Percentiles rank a stretch among this genome's conserved stretches.
Conservation (phyloP, 2,797 vertebrate species). For the Myripristis jacobus region DNA sequence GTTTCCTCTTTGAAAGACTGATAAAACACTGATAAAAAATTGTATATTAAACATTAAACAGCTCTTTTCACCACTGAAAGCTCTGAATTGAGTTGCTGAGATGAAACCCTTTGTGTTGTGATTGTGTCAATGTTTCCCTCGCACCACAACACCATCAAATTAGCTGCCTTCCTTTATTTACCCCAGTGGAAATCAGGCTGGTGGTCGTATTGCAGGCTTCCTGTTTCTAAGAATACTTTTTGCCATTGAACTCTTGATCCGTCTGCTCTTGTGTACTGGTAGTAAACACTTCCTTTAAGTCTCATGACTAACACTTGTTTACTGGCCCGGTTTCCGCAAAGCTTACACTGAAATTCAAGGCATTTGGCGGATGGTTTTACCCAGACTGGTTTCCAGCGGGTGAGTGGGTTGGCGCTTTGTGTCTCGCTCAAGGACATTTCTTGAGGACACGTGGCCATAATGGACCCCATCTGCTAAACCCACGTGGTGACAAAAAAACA, state of each 20-base stretch:
- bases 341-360: slow-evolving; percentile 36
- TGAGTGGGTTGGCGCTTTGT: slow-evolving; percentile 9
- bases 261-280: slow-evolving; percentile 53
- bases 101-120: slow-evolving; percentile 8
- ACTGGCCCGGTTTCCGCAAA: slow-evolving; percentile 63
- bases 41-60: no score
- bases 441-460: slow-evolving; percentile 10
- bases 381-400: background rate
- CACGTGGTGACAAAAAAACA: background rate
- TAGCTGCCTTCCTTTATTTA: slow-evolving; percentile 49
- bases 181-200: slow-evolving; percentile 59
- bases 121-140: slow-evolving; percentile 27
- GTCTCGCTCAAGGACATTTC: slow-evolving; percentile 60
- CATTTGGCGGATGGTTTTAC: slow-evolving; percentile 42
- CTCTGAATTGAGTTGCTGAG: background rate
- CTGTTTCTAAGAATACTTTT: slow-evolving; percentile 81
- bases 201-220: slow-evolving; percentile 69
- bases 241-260: slow-evolving; percentile 70
- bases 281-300: slow-evolving; percentile 70
- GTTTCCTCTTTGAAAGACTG: slow-evolving; percentile 3
- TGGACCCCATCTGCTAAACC: background rate
- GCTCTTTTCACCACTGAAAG: no score
- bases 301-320: slow-evolving; percentile 75
- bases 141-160: slow-evolving; percentile 12
- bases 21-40: background rate